phyloP scores from a whole-genome alignment of 2,797 vertebrate genomes.

The Mustela erminea region DNA sequence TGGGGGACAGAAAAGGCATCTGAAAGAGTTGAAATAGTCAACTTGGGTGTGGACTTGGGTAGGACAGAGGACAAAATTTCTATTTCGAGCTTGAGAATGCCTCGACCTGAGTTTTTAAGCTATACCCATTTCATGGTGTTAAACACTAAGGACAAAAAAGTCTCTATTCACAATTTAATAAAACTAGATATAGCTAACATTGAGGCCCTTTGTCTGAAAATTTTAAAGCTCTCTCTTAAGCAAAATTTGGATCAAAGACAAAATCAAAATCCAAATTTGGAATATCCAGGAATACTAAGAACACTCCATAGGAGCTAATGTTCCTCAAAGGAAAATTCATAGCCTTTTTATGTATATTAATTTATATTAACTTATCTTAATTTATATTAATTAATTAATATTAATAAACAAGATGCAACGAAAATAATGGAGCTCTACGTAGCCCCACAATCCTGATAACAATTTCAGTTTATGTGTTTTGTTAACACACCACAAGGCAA shows the following conservation, averaged over 20 bases:
- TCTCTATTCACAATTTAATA: not conserved
- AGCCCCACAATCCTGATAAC: not conserved
- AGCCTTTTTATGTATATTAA: no score
- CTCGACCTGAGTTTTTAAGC: not conserved
- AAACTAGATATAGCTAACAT: not conserved
- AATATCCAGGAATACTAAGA: constrained; percentile 8
- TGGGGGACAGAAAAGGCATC: not conserved
- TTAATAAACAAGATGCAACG: constrained; percentile 8
- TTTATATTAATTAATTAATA: not conserved
- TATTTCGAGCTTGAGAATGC: not conserved
- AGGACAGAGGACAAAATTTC: not conserved
- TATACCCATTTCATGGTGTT: not conserved
- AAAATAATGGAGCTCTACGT: not conserved
- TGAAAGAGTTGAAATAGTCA: not conserved
- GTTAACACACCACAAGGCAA: not conserved
- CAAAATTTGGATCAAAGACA: constrained; percentile 33
- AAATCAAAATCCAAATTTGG: not conserved
- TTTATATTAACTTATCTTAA: no score
- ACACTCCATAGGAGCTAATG: not conserved
- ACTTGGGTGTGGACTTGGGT: not conserved
- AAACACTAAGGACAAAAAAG: not conserved
- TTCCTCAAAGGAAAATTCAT: not conserved
- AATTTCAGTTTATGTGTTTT: not conserved
- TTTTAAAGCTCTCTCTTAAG: constrained; percentile 3
- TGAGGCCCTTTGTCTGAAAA: not conserved